Conservation (phyloP, 2,888 invertebrate species). For the Rotaria magnacalcarata region DNA sequence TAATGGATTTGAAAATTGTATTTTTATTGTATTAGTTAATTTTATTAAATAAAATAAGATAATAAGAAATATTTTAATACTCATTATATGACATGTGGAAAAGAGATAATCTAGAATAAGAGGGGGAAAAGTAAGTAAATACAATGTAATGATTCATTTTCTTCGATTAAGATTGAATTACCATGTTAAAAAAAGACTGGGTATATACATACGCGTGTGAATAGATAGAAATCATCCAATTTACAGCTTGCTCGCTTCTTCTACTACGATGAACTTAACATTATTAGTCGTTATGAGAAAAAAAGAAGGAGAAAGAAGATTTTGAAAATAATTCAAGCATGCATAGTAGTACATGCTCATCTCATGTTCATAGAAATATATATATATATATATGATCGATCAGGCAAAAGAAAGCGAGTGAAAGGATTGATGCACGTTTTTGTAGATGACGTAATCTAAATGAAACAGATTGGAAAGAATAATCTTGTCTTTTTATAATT, state of each 20-base stretch:
- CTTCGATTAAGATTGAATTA: constrained; percentile 18
- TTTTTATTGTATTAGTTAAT: neutral
- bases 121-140: neutral
- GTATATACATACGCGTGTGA: neutral
- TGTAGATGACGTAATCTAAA: neutral
- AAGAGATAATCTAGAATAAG: neutral
- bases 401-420: constrained; percentile 27
- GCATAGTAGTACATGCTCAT: neutral
- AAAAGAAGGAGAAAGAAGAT: neutral
- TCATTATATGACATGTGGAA: neutral
- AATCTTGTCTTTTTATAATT: constrained; percentile 21
- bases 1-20: neutral
- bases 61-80: neutral
- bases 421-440: neutral
- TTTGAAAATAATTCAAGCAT: constrained; percentile 37
- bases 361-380: constrained; percentile 12
- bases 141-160: neutral
- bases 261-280: constrained; percentile 34
- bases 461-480: constrained; percentile 12
- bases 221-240: constrained; percentile 37
- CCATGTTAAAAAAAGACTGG: neutral
- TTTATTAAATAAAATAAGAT: neutral
- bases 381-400: constrained; percentile 2
- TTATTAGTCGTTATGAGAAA: constrained; percentile 7
- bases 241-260: constrained; percentile 34